Evolutionary conservation across 2,888 invertebrate genomes (phyloP).

Genomic region (Drosophila borealis): DNA sequence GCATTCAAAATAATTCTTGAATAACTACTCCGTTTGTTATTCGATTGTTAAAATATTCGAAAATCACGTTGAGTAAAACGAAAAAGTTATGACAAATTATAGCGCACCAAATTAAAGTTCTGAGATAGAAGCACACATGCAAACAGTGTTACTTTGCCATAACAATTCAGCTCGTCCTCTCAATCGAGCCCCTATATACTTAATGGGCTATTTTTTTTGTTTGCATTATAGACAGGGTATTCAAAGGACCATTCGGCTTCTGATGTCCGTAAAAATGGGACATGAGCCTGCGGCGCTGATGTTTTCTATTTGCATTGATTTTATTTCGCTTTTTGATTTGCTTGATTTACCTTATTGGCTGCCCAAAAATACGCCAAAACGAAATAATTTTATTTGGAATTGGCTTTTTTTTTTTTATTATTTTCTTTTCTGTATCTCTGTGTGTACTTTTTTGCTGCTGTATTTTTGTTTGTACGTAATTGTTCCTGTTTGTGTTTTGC

Average conservation of each 20-base stretch:
- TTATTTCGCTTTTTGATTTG: conserved; percentile 61
- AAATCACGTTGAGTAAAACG: too few species aligned
- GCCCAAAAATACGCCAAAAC: conserved; percentile 17
- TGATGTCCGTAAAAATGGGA: conserved; percentile 48
- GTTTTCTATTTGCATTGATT: conserved; percentile 65
- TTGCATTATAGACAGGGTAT: neutral
- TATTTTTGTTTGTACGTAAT: conserved; percentile 58
- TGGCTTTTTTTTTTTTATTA: conserved; percentile 8
- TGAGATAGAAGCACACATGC: too few species aligned
- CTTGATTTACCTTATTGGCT: conserved; percentile 65
- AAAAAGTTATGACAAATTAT: too few species aligned
- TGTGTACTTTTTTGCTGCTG: conserved; percentile 25
- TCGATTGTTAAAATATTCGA: too few species aligned
- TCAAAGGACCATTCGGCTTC: neutral
- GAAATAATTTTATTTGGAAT: conserved; percentile 47
- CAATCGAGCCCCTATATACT: too few species aligned
- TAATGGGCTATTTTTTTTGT: too few species aligned
- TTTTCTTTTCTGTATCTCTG: conserved; percentile 13
- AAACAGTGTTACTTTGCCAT: too few species aligned
- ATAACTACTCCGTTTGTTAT: too few species aligned
- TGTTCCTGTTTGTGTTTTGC: conserved; percentile 62
- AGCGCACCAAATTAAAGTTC: too few species aligned
- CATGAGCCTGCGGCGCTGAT: conserved; percentile 53
- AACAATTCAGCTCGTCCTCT: neutral
- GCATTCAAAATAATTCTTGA: too few species aligned